Evolutionary conservation across 2,797 vertebrate species (phyloP).

Genomic region (Sphaeramia orbicularis): DNA sequence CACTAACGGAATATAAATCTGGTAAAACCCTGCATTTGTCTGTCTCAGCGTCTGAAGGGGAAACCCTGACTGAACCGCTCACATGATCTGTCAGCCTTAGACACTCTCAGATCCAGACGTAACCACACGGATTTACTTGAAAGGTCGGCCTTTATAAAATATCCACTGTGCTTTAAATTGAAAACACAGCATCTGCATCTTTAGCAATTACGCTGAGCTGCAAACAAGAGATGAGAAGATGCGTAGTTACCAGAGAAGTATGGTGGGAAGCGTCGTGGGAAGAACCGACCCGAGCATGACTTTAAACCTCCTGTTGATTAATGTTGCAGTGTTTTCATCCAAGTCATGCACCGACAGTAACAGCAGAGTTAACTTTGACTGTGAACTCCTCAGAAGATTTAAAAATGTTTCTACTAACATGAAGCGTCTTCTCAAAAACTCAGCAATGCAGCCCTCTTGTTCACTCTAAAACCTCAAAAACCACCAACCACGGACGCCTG

Average conservation of each 20-base stretch:
- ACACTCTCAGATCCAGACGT: constrained; percentile 13
- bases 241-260: not conserved
- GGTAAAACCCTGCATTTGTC: constrained; percentile 7
- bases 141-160: constrained; percentile 13
- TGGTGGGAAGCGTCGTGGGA: not conserved
- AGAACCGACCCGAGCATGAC: not conserved
- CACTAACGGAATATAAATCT: not conserved
- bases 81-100: constrained; percentile 1
- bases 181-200: constrained; percentile 9
- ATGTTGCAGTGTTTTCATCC: not conserved
- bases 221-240: constrained; percentile 5
- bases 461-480: constrained; percentile 18
- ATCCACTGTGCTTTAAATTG: constrained; percentile 37
- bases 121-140: constrained; percentile 9
- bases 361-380: not conserved
- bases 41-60: not conserved
- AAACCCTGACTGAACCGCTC: not conserved
- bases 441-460: not conserved
- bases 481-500: constrained; percentile 20
- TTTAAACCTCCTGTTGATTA: not conserved
- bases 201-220: constrained; percentile 17
- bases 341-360: not conserved
- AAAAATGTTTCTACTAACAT: not conserved
- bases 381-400: not conserved
- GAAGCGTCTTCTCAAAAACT: not conserved